These are phyloP conservation scores for Opisthograptis luteolata DNA, from an alignment of 2,888 invertebrate species.

Conservation along the genomic window DNA sequence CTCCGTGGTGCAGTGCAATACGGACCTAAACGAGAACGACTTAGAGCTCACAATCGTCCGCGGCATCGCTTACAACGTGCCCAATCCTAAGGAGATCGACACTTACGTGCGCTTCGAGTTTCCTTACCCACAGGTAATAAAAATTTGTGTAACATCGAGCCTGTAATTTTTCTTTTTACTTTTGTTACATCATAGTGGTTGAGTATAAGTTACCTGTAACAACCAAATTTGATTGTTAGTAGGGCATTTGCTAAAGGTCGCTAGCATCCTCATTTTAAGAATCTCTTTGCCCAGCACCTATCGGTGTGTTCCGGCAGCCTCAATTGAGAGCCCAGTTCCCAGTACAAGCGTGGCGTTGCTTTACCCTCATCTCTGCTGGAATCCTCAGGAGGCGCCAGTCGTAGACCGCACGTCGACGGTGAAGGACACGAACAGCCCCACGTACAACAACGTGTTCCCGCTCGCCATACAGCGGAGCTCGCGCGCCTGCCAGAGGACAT, in stretches of 20 bases:
- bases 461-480: conserved; percentile 91
- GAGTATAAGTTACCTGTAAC: too few relatives aligned
- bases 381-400: conserved; percentile 89
- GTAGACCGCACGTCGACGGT: conserved; percentile 91
- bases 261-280: too few relatives aligned
- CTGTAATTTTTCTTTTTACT: too few relatives aligned
- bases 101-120: conserved; percentile 97
- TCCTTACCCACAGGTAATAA: conserved; percentile 92
- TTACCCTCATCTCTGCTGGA: too few relatives aligned
- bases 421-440: conserved; percentile 94
- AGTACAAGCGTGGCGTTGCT: too few relatives aligned
- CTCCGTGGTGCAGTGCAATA: conserved; percentile 96
- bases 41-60: conserved; percentile 93
- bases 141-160: too few relatives aligned
- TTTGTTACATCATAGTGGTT: too few relatives aligned
- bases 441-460: conserved; percentile 92
- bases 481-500: conserved; percentile 92
- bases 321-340: too few relatives aligned
- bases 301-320: too few relatives aligned
- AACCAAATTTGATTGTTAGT: too few relatives aligned
- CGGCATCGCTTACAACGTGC: conserved; percentile 93
- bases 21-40: conserved; percentile 96
- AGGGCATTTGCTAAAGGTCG: too few relatives aligned
- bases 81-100: conserved; percentile 94
- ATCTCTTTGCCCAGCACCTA: too few relatives aligned